Base-by-base conservation (phyloP, 2,113 vertebrate genomes). In the Natator depressus region DNA sequence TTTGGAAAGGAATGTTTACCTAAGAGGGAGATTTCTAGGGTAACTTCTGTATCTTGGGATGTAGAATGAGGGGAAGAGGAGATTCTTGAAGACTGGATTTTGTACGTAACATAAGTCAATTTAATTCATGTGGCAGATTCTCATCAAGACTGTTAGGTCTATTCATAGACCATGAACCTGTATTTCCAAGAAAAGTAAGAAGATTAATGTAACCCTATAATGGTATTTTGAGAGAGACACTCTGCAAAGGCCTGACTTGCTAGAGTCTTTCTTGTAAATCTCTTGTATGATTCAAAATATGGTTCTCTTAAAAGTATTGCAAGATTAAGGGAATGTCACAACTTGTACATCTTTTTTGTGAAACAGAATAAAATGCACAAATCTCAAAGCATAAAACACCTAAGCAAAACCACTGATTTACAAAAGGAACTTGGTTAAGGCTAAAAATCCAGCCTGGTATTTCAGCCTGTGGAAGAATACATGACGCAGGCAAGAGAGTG, bases 401-500 rank as follows among this genome's bases (percentile, higher is more conserved):
- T 75, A 54, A 96, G 25, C 11, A 49, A 75, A 31, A 20, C 31
- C 2, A 50, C 29, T 62, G 19, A 47, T 81, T 55, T 82, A 16
- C 35, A 57, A 55, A 82, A 29, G 46, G 72, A 55, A 87, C 42
- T 55, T 57, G 53, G 53, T 42, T 84, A 85, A 65, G 6, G 3
- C 55, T 76, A 79, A 59, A 38, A 57, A 46, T 31, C 38, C 13
- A 47, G 27, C 16, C 54, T 57, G 10, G 38, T 22, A 31, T 59
- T 82, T 72, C 29, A 92, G 31, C 19, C 38, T 20, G 29, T 3
- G 1, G 49, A 78, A 78, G 75, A 78, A 29, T 1, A 4, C 27
- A 14, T 27, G 31, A 89, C 29, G 2, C 0, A 0, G 62, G 47
- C 31, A 87, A 87, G 17, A 94, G 27, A 4, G 7, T 25, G 17